These are phyloP conservation scores for Chymomyza caudatula DNA, from an alignment of 2,888 invertebrate species.

Conservation along the genomic window DNA sequence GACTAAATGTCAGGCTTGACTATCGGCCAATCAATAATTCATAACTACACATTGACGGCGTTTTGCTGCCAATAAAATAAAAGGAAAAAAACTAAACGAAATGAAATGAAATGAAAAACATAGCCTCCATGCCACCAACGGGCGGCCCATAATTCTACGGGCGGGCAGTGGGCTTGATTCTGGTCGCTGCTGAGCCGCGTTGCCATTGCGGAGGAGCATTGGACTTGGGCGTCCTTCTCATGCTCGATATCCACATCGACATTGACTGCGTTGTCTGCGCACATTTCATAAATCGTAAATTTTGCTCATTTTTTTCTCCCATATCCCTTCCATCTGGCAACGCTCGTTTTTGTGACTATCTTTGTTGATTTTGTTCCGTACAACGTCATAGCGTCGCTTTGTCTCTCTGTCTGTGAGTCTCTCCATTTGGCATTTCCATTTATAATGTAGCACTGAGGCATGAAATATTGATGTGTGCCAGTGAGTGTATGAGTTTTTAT, in stretches of 20 bases:
- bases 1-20: conserved; percentile 32
- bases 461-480: conserved; percentile 61
- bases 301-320: conserved; percentile 17
- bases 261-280: not conserved
- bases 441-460: conserved; percentile 40
- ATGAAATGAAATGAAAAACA: conserved; percentile 49
- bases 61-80: conserved; percentile 61
- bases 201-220: too few species aligned
- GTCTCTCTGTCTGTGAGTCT: not conserved
- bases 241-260: not conserved
- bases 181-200: not conserved
- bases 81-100: conserved; percentile 32
- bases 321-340: conserved; percentile 4
- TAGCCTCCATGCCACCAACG: conserved; percentile 17
- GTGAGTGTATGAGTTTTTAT: conserved; percentile 2
- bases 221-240: conserved; percentile 3
- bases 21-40: conserved; percentile 68
- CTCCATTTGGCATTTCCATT: conserved; percentile 32
- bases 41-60: conserved; percentile 64
- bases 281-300: not conserved
- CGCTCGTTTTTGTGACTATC: conserved; percentile 37
- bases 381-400: not conserved
- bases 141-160: conserved; percentile 49
- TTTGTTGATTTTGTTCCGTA: conserved; percentile 17
- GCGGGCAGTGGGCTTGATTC: conserved; percentile 3